These are phyloP conservation scores for Andrena bucephala DNA, from an alignment of 2,888 invertebrate species.

Conservation along the genomic window DNA sequence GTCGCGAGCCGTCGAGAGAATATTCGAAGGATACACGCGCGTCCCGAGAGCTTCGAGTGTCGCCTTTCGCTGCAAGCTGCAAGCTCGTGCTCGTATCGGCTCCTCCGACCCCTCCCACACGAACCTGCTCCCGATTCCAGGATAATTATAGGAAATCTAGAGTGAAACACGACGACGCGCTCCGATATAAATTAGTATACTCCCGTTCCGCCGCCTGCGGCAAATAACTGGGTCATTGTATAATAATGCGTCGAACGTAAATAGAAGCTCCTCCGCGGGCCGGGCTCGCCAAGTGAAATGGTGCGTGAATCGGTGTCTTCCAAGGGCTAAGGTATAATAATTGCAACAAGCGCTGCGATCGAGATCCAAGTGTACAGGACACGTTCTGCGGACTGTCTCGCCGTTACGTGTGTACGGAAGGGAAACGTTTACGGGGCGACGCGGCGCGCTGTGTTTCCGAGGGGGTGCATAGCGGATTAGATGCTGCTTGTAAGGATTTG, in stretches of 20 bases:
- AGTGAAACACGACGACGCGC: constrained; percentile 39
- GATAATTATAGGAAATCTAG: constrained; percentile 58
- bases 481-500: too few species aligned
- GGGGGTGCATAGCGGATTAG: background rate
- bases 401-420: background rate
- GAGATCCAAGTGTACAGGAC: background rate
- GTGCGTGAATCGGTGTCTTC: background rate
- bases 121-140: constrained; percentile 2
- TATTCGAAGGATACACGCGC: constrained; percentile 51
- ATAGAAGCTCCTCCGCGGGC: constrained; percentile 9
- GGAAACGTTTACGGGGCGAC: background rate
- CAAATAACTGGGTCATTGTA: constrained; percentile 49
- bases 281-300: background rate
- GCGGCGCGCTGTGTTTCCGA: background rate
- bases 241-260: constrained; percentile 34
- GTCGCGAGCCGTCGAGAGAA: constrained; percentile 51
- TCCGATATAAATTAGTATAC: constrained; percentile 55
- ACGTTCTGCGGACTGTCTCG: background rate
- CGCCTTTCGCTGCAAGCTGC: constrained; percentile 18
- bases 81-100: constrained; percentile 15
- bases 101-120: background rate
- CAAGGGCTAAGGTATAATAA: constrained; percentile 2
- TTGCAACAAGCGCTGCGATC: background rate
- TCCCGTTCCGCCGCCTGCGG: constrained; percentile 43
- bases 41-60: constrained; percentile 32